These are phyloP conservation scores for Drosophila mayri DNA, from an alignment of 1,140 invertebrate species.

Conservation along the genomic window DNA sequence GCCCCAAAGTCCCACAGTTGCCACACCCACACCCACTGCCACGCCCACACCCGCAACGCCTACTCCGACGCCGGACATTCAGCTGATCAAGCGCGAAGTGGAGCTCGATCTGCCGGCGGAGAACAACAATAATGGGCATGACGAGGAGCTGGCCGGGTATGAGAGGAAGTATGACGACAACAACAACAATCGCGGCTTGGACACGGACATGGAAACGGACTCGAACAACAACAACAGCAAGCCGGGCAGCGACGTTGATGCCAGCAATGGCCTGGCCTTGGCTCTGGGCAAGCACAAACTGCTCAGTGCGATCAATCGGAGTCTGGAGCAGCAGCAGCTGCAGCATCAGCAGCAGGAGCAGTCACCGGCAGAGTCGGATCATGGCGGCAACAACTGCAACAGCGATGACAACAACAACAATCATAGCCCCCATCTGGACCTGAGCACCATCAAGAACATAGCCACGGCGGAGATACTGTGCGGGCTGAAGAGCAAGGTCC, in stretches of 20 bases:
- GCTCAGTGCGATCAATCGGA: conserved; percentile 71
- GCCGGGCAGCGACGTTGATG: conserved; percentile 40
- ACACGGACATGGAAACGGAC: conserved; percentile 70
- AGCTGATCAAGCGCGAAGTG: conserved; percentile 67
- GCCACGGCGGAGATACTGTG: conserved; percentile 80
- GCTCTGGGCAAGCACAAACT: conserved; percentile 69
- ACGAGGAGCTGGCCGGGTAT: conserved; percentile 56
- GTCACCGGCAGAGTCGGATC: conserved; percentile 15
- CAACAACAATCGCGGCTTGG: conserved; percentile 67
- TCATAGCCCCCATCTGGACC: conserved; percentile 69
- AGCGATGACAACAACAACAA: conserved; percentile 68
- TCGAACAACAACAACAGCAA: conserved; percentile 80
- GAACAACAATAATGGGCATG: conserved; percentile 69
- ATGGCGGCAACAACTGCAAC: conserved; percentile 42
- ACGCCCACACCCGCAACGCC: conserved; percentile 31
- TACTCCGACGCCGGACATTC: conserved; percentile 64
- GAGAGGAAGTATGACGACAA: conserved; percentile 76
- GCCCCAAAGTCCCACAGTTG: conserved; percentile 30
- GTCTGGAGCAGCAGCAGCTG: conserved; percentile 59
- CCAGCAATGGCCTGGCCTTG: conserved; percentile 59
- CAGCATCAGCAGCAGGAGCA: conserved; percentile 44
- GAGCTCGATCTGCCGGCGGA: conserved; percentile 45
- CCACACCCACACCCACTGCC: conserved; percentile 5
- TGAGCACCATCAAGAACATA: conserved; percentile 82
- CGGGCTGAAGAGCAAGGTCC: conserved; percentile 80